phyloP scores from a whole-genome alignment of 2,888 invertebrate genomes.

The Cancer borealis region DNA sequence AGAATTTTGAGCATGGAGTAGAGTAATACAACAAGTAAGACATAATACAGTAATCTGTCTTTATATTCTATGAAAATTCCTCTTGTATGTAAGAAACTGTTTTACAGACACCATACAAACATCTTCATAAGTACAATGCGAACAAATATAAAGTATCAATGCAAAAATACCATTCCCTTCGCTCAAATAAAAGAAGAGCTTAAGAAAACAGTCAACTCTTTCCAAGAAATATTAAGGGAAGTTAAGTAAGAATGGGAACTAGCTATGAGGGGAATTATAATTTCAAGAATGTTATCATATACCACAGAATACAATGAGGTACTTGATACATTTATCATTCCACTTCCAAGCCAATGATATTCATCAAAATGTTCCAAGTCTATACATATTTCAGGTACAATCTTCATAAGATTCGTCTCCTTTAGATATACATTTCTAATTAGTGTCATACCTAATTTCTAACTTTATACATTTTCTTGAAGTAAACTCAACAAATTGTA shows the following conservation, averaged over 20 bases:
- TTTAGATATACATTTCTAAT: slow-evolving; percentile 27
- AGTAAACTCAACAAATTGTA: neutral
- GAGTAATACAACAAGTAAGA: slow-evolving; percentile 1
- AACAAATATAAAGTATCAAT: slow-evolving; percentile 9
- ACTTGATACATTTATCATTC: neutral
- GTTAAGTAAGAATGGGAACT: neutral
- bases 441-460: slow-evolving; percentile 22
- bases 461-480: slow-evolving; percentile 27
- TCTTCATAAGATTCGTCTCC: slow-evolving; percentile 40
- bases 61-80: neutral
- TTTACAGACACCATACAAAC: neutral
- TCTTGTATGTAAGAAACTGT: neutral
- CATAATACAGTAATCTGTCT: neutral
- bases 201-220: neutral
- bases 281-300: neutral
- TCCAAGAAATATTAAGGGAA: neutral
- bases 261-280: neutral
- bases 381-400: slow-evolving; percentile 50
- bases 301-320: slow-evolving; percentile 2
- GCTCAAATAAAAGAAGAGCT: neutral
- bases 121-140: neutral
- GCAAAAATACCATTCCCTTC: neutral
- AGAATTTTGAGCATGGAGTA: neutral
- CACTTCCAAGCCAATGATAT: neutral
- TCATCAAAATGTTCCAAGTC: slow-evolving; percentile 3